A percentile compares a stretch with the other conserved stretches of the same genome.
phyloP scores from a whole-genome alignment of 2,888 invertebrate species.

The Hyposoter didymator region DNA sequence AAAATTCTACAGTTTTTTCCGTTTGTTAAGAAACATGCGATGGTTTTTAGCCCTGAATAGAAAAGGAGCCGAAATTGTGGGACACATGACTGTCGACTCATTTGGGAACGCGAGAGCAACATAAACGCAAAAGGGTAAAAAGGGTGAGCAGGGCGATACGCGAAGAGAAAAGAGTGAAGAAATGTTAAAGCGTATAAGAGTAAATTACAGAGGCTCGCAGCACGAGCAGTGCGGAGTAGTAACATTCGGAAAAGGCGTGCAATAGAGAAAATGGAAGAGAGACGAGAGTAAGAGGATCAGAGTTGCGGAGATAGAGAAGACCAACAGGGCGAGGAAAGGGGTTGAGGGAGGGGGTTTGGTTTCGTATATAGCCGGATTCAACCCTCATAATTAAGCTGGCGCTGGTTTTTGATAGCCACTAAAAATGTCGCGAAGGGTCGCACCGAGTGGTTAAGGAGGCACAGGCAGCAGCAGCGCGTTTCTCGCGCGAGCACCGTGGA shows the following conservation, averaged over 20 bases:
- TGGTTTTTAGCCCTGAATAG: not conserved
- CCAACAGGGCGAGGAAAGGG: constrained; percentile 45
- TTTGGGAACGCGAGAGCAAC: not conserved
- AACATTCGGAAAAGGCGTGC: not conserved
- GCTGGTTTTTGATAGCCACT: constrained; percentile 84
- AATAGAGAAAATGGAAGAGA: constrained; percentile 28
- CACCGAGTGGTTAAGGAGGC: constrained; percentile 79
- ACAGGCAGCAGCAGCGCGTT: constrained; percentile 51
- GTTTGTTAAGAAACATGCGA: not conserved
- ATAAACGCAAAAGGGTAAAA: constrained; percentile 14
- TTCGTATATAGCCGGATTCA: constrained; percentile 52
- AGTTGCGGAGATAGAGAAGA: constrained; percentile 43
- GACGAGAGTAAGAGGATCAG: constrained; percentile 47
- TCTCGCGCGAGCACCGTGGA: constrained; percentile 51
- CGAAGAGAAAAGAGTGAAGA: constrained; percentile 28
- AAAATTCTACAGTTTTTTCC: not conserved
- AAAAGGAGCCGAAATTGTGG: not conserved
- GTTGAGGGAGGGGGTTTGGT: constrained; percentile 2
- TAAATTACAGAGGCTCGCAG: constrained; percentile 7
- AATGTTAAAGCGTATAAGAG: constrained; percentile 26
- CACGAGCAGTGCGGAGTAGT: not conserved
- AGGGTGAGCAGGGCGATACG: not conserved
- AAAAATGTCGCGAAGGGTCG: constrained; percentile 83
- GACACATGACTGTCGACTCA: not conserved
- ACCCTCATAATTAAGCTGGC: constrained; percentile 82